Percentiles rank a stretch among this genome's conserved stretches.
Conservation (phyloP, 2,888 invertebrate genomes). For the Lymantria monacha region DNA sequence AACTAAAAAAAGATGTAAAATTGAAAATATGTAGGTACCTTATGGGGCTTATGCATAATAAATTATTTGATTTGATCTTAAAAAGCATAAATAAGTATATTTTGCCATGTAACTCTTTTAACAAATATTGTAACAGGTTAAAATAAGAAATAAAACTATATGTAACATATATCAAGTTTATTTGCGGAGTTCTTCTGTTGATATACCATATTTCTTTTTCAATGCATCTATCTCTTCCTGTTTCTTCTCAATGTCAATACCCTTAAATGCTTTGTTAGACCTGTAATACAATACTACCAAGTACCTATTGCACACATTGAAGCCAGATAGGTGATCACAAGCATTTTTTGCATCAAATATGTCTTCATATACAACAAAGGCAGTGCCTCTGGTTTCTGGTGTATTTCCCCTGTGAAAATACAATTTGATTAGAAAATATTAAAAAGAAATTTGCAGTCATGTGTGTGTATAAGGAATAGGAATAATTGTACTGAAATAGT, state of each 20-base stretch:
- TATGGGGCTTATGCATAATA: too few species aligned
- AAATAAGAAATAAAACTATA: too few species aligned
- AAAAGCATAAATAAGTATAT: too few species aligned
- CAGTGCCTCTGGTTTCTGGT: conserved; percentile 98
- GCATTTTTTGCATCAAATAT: conserved; percentile 99
- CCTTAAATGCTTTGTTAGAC: conserved; percentile 97
- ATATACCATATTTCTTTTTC: conserved; percentile 96
- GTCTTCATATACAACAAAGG: conserved; percentile 99
- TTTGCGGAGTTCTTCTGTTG: conserved; percentile 78
- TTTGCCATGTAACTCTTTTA: too few species aligned
- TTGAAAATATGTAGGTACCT: too few species aligned
- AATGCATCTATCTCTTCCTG: conserved; percentile 97
- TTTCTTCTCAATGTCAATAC: conserved; percentile 97
- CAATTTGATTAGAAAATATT: conserved; percentile 3
- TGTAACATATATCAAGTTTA: conserved; percentile 17
- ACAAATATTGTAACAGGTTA: too few species aligned
- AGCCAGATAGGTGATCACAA: conserved; percentile 99
- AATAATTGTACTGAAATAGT: too few species aligned
- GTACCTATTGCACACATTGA: conserved; percentile 99
- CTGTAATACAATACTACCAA: conserved; percentile 99
- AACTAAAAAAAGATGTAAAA: too few species aligned
- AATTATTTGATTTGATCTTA: too few species aligned
- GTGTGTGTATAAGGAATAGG: too few species aligned
- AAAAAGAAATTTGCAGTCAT: background rate
- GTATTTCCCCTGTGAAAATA: conserved; percentile 92